Percentiles rank a stretch among this genome's conserved stretches.
These are phyloP conservation scores for Conchocele bisecta DNA, from an alignment of 2,888 invertebrate species.

Conservation along the genomic window DNA sequence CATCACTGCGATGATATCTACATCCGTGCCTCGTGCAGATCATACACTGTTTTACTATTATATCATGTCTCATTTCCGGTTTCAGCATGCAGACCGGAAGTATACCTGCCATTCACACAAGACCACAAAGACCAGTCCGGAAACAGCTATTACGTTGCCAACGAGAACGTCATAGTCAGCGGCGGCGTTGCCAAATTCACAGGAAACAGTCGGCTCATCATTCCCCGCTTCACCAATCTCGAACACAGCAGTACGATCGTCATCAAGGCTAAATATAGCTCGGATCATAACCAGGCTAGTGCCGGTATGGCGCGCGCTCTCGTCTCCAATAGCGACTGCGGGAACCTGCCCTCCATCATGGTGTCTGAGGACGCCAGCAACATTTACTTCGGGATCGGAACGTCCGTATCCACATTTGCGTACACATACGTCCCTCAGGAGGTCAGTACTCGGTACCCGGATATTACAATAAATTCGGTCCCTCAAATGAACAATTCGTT, in stretches of 20 bases:
- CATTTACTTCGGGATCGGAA: conserved; percentile 57
- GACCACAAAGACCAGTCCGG: conserved; percentile 59
- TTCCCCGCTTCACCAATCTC: conserved; percentile 71
- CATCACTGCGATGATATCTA: no score
- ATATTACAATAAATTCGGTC: no score
- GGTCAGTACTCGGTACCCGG: no score
- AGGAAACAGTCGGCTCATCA: conserved; percentile 67
- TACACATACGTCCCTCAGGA: conserved; percentile 26
- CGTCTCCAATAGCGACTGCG: conserved; percentile 72
- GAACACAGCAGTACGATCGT: conserved; percentile 64
- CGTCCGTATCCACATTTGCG: conserved; percentile 33
- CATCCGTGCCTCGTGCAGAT: no score
- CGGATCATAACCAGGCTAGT: conserved; percentile 1
- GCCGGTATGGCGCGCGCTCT: conserved; percentile 55
- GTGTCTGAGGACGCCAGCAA: conserved; percentile 54
- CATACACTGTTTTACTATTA: no score
- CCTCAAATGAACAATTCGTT: no score
- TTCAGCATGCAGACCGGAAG: conserved; percentile 57
- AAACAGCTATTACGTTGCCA: conserved; percentile 38
- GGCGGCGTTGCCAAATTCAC: conserved; percentile 67
- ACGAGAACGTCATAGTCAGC: conserved; percentile 62
- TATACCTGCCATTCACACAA: conserved; percentile 59
- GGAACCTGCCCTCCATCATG: conserved; percentile 63
- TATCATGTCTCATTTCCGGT: background rate
- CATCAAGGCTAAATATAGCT: conserved; percentile 66